phyloP scores from a whole-genome alignment of 2,113 vertebrate genomes.

The Melanocharis versteri region DNA sequence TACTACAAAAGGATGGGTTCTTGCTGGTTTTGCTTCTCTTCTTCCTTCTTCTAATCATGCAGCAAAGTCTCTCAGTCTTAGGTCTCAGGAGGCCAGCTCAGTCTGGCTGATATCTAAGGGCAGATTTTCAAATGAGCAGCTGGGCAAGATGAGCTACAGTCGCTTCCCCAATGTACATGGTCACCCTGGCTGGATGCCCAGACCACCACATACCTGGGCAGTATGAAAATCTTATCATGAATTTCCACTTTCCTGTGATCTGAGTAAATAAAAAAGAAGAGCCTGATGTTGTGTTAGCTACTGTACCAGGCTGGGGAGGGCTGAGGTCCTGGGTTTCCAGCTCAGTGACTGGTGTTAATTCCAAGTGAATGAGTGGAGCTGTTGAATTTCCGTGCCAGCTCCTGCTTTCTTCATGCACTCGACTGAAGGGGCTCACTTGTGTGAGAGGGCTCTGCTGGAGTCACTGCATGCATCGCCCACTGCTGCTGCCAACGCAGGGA shows the following conservation, averaged over 20 bases:
- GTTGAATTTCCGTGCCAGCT: not conserved
- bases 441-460: not conserved
- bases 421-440: not conserved
- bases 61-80: not conserved
- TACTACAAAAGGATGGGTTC: constrained; percentile 2
- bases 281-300: not conserved
- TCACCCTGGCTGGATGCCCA: constrained; percentile 19
- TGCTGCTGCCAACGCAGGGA: not conserved
- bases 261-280: constrained; percentile 17
- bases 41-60: constrained; percentile 8
- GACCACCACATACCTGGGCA: not conserved
- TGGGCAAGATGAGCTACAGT: not conserved
- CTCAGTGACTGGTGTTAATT: constrained; percentile 2
- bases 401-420: not conserved
- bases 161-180: not conserved
- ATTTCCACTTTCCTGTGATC: constrained; percentile 3
- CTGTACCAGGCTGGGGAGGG: not conserved
- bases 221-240: not conserved
- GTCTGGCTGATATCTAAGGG: constrained; percentile 5
- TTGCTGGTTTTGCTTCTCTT: constrained; percentile 3
- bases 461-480: fast-evolving
- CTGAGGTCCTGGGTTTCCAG: not conserved
- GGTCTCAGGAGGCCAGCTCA: not conserved
- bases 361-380: not conserved
- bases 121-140: not conserved